Evolutionary conservation across 2,888 invertebrate species (phyloP), one percentile per base, ranked within the genome.

Genomic region (Andrena minutula): DNA sequence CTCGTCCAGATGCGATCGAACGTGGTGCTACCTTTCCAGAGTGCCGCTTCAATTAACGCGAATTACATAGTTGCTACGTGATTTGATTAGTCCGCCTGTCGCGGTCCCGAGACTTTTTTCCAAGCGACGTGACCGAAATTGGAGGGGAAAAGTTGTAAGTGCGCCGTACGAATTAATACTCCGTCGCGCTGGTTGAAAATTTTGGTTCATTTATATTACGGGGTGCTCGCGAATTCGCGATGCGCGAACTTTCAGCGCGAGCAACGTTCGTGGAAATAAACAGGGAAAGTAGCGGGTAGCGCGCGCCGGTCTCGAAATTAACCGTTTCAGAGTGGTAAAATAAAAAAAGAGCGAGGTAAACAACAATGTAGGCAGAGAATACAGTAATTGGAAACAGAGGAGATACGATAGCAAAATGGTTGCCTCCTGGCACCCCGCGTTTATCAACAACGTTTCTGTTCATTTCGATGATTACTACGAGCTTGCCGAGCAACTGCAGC

Each of bases 11-110:
- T 69, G 41, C 56, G 35, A 35, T 69, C 32, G 64, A 53, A 23
- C 71, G 49, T 26, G 71, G 49, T 26, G 71, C 26, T 4, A 8
- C 16, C 41, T n/a, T 2, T 10, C 23, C 20, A 6, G 23, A 3
- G 47, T 70, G 12, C 35, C 71, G 49, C 12, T 61, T 49, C 61
- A 71, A 61, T 61, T 71, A 70, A 49, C 30, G 30, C 49, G 23
- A 61, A 61, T 71, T 47, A 61, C 47, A 30, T 20, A n/a, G 70
- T 30, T 28, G n/a, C 41, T 41, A 41, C 41, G 47, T 47, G 41
- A 41, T 26, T 58, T 16, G n/a, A 12, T 28, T 60, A 26, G 41
- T 1, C 23, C 56, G 26, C 5, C 41, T 41, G 56, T 56, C 26
- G 26, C 56, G 26, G 10, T 1, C 56, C 23, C 26, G 23, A 3